phyloP scores from a whole-genome alignment of 92 coral and sea anemone genomes.

The Nematostella vectensis region DNA sequence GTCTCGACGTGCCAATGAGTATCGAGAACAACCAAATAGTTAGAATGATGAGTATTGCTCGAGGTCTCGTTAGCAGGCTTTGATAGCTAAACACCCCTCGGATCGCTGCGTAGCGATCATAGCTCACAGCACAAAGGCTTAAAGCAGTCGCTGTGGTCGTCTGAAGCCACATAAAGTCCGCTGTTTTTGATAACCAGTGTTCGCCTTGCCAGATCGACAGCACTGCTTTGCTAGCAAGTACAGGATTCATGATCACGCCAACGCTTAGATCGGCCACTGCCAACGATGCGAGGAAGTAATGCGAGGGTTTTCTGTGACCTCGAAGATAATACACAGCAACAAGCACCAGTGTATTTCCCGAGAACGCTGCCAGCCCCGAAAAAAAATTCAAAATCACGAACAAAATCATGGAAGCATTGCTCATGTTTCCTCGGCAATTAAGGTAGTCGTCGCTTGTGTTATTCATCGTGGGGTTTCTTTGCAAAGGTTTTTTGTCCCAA shows the following conservation, averaged over 20 bases:
- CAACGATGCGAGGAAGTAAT: constrained; percentile 41
- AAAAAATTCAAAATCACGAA: constrained; percentile 9
- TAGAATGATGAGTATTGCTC: constrained; percentile 15
- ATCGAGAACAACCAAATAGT: constrained; percentile 56
- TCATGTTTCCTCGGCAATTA: constrained; percentile 12
- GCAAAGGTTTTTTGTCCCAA: too few species aligned
- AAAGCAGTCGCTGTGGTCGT: constrained; percentile 56
- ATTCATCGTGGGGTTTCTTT: too few species aligned
- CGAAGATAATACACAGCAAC: constrained; percentile 24
- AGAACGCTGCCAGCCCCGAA: constrained; percentile 11
- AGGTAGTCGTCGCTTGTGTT: too few species aligned
- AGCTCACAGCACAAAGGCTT: constrained; percentile 63
- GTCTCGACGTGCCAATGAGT: constrained; percentile 36
- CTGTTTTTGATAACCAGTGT: constrained; percentile 52
- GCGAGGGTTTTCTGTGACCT: constrained; percentile 28
- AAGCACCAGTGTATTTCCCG: constrained; percentile 35
- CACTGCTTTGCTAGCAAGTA: constrained; percentile 35
- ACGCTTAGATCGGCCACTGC: constrained; percentile 45
- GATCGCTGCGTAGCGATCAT: constrained; percentile 58
- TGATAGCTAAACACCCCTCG: constrained; percentile 40
- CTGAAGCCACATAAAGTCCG: constrained; percentile 64
- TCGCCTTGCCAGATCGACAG: constrained; percentile 43
- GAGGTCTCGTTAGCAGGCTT: constrained; percentile 23
- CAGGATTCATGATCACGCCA: constrained; percentile 44
- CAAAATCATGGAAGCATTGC: background rate